Evolutionary conservation across 2,113 vertebrate genomes (phyloP).

Genomic region (Gorsachius goisagi): DNA sequence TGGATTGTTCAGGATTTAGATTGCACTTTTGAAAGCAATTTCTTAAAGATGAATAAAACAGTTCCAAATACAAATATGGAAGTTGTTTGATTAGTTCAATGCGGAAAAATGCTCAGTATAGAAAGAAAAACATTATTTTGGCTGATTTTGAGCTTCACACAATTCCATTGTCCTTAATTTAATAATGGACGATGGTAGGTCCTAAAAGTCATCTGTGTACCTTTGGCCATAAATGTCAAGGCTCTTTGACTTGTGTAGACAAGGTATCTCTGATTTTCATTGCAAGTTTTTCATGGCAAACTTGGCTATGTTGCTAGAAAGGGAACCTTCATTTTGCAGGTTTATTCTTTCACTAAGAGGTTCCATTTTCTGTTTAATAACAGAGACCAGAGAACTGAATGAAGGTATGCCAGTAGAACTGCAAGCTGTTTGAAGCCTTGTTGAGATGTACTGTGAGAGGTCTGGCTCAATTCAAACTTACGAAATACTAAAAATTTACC

Average conservation of each 20-base stretch:
- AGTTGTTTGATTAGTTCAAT: not conserved
- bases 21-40: not conserved
- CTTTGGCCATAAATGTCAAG: not conserved
- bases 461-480: not conserved
- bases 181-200: not conserved
- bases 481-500: not conserved
- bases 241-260: not conserved
- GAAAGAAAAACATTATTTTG: not conserved
- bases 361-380: not conserved
- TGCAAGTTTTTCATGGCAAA: not conserved
- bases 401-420: not conserved
- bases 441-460: rapidly evolving
- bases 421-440: not conserved
- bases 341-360: not conserved
- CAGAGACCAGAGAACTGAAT: not conserved
- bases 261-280: not conserved
- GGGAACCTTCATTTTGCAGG: not conserved
- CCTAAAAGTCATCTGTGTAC: not conserved
- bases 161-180: not conserved
- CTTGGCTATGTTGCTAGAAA: not conserved
- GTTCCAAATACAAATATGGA: not conserved
- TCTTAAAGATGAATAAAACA: not conserved
- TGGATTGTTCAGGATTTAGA: not conserved
- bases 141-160: not conserved
- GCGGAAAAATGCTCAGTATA: not conserved